Base-by-base conservation (phyloP, 35 echinoderm and acorn worm genomes). In the Acanthaster planci region DNA sequence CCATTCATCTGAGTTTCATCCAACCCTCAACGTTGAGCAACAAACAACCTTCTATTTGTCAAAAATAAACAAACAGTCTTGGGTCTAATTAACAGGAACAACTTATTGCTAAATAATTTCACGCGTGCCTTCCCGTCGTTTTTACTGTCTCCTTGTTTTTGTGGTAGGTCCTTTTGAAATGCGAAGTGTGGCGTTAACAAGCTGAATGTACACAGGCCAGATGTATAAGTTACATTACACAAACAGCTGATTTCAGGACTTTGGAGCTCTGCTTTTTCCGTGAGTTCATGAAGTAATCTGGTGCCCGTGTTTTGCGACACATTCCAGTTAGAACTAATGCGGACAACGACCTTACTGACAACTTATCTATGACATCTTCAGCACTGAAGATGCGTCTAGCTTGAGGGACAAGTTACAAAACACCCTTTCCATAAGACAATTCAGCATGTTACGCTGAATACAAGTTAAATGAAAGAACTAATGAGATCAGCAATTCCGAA, bases 61-160 rank as follows among this genome's bases (percentile, higher is more conserved):
- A 30, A 72, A 35, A 72, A 35, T 31, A 31, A 72, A 30, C 64
- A 72, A 72, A 72, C 64, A 72, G 34, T 72, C 30, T 19, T 29
- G 64, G 34, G 64, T 26, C 34, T 72, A 72, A 72, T 72, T 72
- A 72, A 72, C 64, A 34, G 64, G 23, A 26, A 34, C 2, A 26
- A 72, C 64, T 47, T 47, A 47, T 47, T 47, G 42, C 12, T 6
- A 47, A 47, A 47, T 47, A 72, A 72, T 72, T 72, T 72, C 26
- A 72, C 64, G 64, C 64, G 34, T 72, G 64, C 64, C 64, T 72
- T 36, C 64, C 34, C 64, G 34, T 35, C 64, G 64, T 72, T 72
- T 72, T 26, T 72, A 67, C 8, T 2, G 23, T 72, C 42, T 47
- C 42, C 12, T 12, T 47, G 42, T 47, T 47, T 12, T 47, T 4